Evolutionary conservation across 2,797 vertebrate species (phyloP).

Genomic region (Leptoclinus maculatus): DNA sequence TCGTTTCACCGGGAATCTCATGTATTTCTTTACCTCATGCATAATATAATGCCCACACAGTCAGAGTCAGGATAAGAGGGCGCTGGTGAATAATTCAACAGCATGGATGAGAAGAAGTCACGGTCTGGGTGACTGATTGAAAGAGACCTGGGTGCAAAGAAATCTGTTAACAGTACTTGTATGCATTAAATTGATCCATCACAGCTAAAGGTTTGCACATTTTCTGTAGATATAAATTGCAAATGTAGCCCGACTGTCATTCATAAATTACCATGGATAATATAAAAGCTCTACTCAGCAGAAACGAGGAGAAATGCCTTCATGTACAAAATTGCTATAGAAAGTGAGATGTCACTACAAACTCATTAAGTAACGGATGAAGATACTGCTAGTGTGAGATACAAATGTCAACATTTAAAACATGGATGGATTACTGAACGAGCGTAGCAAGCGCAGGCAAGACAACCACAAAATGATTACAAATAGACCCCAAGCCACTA

Average conservation of each 20-base stretch:
- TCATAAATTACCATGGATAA: background rate
- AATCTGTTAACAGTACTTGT: constrained; percentile 9
- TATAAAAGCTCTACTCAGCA: constrained; percentile 11
- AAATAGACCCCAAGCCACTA: too few relatives aligned
- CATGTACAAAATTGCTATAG: background rate
- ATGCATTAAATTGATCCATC: constrained; percentile 17
- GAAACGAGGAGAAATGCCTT: background rate
- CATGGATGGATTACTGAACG: too few relatives aligned
- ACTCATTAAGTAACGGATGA: background rate
- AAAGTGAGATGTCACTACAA: background rate
- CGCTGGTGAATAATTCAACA: constrained; percentile 64
- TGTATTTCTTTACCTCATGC: constrained; percentile 61
- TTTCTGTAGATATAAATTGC: constrained; percentile 8
- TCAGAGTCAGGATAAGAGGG: constrained; percentile 32
- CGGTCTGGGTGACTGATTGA: constrained; percentile 43
- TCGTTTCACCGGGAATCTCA: constrained; percentile 9
- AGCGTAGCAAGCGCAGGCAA: too few relatives aligned
- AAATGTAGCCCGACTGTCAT: constrained; percentile 13
- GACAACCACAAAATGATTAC: too few relatives aligned
- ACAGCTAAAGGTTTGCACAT: background rate
- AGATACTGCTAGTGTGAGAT: background rate
- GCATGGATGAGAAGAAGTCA: constrained; percentile 44
- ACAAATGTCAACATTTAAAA: too few relatives aligned
- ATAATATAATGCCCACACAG: constrained; percentile 59
- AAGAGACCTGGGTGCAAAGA: background rate